Percentiles rank a stretch among this genome's conserved stretches.
Evolutionary conservation across 2,797 vertebrate species (phyloP).

Genomic region (Danionella dracula): DNA sequence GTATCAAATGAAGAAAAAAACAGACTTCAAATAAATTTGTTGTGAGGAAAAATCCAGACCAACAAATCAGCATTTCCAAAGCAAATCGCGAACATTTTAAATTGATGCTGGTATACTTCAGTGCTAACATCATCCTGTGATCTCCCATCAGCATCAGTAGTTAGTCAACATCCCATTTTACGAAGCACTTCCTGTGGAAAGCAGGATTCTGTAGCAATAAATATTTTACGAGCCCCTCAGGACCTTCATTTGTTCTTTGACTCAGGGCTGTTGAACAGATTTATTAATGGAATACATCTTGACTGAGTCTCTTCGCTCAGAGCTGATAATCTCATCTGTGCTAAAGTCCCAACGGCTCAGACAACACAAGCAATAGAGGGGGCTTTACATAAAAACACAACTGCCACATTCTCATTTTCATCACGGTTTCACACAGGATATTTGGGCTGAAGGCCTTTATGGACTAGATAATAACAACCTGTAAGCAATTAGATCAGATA

Average conservation of each 20-base stretch:
- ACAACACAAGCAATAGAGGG: slow-evolving; percentile 1
- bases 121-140: not conserved
- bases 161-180: slow-evolving; percentile 10
- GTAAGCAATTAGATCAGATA: slow-evolving; percentile 34
- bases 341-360: slow-evolving; percentile 29
- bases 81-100: not conserved
- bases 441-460: slow-evolving; percentile 25
- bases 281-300: slow-evolving; percentile 44
- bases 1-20: too few species aligned
- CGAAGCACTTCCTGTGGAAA: slow-evolving; percentile 7
- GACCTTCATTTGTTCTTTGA: slow-evolving; percentile 31
- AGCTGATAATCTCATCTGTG: slow-evolving; percentile 29
- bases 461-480: not conserved
- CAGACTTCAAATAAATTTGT: not conserved
- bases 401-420: slow-evolving; percentile 22
- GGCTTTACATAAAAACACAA: slow-evolving; percentile 5
- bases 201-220: slow-evolving; percentile 20
- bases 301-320: slow-evolving; percentile 25
- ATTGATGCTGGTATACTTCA: not conserved
- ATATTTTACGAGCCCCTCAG: slow-evolving; percentile 31
- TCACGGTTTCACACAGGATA: slow-evolving; percentile 19
- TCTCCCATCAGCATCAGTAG: not conserved
- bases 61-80: not conserved
- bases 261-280: slow-evolving; percentile 42
- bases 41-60: not conserved